These are phyloP conservation scores for Acanthaster planci DNA, from an alignment of 35 echinoderm and acorn worm genomes.

Conservation along the genomic window DNA sequence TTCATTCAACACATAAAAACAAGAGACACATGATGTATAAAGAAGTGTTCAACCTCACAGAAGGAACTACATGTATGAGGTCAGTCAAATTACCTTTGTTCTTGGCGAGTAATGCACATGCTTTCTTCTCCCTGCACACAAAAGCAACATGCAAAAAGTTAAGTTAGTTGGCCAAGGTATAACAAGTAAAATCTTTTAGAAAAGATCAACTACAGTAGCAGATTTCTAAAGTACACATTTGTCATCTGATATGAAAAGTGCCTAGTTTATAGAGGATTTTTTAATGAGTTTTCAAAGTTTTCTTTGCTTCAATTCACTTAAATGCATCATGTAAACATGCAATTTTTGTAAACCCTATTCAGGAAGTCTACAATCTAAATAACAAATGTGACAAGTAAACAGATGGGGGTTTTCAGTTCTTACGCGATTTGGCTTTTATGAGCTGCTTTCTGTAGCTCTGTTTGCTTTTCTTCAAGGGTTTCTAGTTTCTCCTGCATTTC, in stretches of 20 bases:
- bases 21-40: neutral
- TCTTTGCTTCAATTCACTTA: too few relatives aligned
- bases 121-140: slow-evolving; percentile 37
- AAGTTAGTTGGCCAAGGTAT: neutral
- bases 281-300: too few relatives aligned
- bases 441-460: slow-evolving; percentile 6
- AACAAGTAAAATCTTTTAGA: too few relatives aligned
- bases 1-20: too few relatives aligned
- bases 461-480: neutral
- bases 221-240: too few relatives aligned
- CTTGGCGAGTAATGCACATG: slow-evolving; percentile 7
- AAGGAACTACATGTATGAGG: neutral
- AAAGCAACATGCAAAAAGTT: neutral
- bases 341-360: too few relatives aligned
- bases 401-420: neutral
- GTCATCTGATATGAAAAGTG: too few relatives aligned
- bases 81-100: slow-evolving; percentile 12
- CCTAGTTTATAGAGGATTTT: too few relatives aligned
- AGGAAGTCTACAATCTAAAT: too few relatives aligned
- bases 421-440: slow-evolving; percentile 25
- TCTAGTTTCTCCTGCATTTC: neutral
- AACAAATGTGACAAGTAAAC: too few relatives aligned
- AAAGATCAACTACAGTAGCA: too few relatives aligned
- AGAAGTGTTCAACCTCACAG: neutral
- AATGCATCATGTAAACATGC: too few relatives aligned